Evolutionary conservation across 35 echinoderm and acorn worm species (phyloP).

Genomic region (Patiria miniata): DNA sequence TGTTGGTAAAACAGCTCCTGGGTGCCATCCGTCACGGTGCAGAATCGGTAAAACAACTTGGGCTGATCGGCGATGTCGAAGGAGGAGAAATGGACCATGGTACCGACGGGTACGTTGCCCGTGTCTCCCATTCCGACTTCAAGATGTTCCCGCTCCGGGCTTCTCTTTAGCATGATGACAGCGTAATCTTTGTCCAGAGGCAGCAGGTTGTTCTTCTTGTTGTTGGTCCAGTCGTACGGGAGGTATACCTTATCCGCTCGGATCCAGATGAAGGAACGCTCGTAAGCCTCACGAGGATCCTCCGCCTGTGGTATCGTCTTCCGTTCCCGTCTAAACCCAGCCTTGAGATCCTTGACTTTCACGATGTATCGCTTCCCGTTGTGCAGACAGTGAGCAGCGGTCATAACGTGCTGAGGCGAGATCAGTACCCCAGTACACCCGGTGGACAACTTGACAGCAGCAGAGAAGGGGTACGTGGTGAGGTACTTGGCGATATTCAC

Average conservation of each 20-base stretch:
- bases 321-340: constrained; percentile 76
- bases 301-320: constrained; percentile 50
- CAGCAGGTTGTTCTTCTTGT: constrained; percentile 17
- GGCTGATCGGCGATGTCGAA: constrained; percentile 58
- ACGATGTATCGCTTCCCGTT: constrained; percentile 59
- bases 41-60: constrained; percentile 78
- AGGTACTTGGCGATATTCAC: constrained; percentile 65
- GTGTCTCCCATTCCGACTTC: constrained; percentile 58
- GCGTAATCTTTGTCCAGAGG: constrained; percentile 94
- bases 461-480: constrained; percentile 55
- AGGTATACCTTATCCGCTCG: constrained; percentile 69
- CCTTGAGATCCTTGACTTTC: constrained; percentile 49
- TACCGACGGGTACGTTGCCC: constrained; percentile 56
- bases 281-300: constrained; percentile 38
- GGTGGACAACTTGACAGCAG: constrained; percentile 66
- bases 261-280: constrained; percentile 68
- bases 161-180: constrained; percentile 65
- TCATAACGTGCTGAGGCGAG: constrained; percentile 68
- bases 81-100: constrained; percentile 58
- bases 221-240: constrained; percentile 73
- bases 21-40: constrained; percentile 56
- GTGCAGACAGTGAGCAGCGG: constrained; percentile 88
- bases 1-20: constrained; percentile 64
- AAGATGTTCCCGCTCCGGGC: constrained; percentile 61
- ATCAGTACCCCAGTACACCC: constrained; percentile 83